Percentiles rank a stretch among this genome's conserved stretches.
Conservation (phyloP, 2,888 invertebrate genomes). For the Pasiphila rectangulata region DNA sequence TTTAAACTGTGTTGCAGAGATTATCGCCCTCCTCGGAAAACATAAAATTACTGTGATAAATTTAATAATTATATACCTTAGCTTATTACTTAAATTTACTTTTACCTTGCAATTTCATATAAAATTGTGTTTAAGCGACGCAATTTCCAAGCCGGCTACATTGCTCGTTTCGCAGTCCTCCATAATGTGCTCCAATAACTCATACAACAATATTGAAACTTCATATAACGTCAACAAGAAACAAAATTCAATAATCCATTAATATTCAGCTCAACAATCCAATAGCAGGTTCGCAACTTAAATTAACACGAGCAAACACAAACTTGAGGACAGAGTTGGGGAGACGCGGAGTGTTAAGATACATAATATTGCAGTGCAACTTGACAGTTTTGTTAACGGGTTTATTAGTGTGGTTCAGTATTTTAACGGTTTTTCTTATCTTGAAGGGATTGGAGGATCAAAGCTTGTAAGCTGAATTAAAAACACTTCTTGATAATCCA, state of each 20-base stretch:
- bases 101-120: too few species aligned
- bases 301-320: conserved; percentile 28
- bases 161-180: too few species aligned
- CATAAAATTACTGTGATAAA: too few species aligned
- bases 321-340: conserved; percentile 13
- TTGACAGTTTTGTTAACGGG: neutral
- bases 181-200: neutral
- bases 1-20: too few species aligned
- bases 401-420: neutral
- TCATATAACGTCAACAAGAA: conserved; percentile 10
- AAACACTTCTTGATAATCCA: too few species aligned
- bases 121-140: too few species aligned
- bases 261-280: conserved; percentile 31
- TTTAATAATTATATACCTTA: too few species aligned
- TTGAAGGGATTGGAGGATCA: neutral
- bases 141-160: too few species aligned
- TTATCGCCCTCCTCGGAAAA: too few species aligned
- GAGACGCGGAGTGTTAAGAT: neutral
- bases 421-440: neutral
- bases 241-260: conserved; percentile 33
- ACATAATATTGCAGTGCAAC: conserved; percentile 1
- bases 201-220: neutral
- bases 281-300: conserved; percentile 25
- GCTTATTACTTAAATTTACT: too few species aligned
- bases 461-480: too few species aligned